Conservation (phyloP, 2,888 invertebrate genomes). For the Disparrhopalites patrizii region DNA sequence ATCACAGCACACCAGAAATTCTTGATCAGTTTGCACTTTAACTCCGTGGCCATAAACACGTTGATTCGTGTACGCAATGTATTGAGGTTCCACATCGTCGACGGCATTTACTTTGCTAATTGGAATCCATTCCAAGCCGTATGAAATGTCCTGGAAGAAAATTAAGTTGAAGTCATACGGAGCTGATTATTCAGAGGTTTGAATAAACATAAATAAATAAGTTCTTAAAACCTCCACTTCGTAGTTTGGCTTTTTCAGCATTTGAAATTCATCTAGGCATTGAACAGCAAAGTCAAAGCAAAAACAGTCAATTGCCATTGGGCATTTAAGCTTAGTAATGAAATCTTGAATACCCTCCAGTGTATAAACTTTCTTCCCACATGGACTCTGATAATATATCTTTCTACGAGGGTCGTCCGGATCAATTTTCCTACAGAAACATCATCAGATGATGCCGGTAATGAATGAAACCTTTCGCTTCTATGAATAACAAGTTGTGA, state of each 20-base stretch:
- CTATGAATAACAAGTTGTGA: no score
- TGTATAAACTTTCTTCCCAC: slow-evolving; percentile 72
- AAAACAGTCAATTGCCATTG: slow-evolving; percentile 83
- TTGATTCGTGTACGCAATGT: slow-evolving; percentile 78
- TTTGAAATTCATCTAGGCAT: slow-evolving; percentile 74
- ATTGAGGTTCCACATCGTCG: slow-evolving; percentile 74
- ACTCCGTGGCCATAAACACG: slow-evolving; percentile 82
- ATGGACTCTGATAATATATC: slow-evolving; percentile 66
- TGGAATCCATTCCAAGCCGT: slow-evolving; percentile 75
- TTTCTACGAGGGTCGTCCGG: slow-evolving; percentile 51
- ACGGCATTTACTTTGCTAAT: slow-evolving; percentile 88
- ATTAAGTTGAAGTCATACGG: no score
- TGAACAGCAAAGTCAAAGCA: slow-evolving; percentile 77
- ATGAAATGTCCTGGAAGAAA: slow-evolving; percentile 64
- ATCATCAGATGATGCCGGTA: no score
- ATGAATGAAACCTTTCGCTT: no score
- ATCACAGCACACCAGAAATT: slow-evolving; percentile 85
- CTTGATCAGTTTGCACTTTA: slow-evolving; percentile 72
- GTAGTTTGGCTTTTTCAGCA: no score
- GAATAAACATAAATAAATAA: no score
- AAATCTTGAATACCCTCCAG: slow-evolving; percentile 73
- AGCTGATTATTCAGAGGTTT: no score
- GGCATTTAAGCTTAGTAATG: slow-evolving; percentile 63
- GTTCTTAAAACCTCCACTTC: no score
- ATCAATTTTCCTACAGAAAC: slow-evolving; percentile 52